phyloP scores from a whole-genome alignment of 2,888 invertebrate genomes.

The Endotricha flammealis region DNA sequence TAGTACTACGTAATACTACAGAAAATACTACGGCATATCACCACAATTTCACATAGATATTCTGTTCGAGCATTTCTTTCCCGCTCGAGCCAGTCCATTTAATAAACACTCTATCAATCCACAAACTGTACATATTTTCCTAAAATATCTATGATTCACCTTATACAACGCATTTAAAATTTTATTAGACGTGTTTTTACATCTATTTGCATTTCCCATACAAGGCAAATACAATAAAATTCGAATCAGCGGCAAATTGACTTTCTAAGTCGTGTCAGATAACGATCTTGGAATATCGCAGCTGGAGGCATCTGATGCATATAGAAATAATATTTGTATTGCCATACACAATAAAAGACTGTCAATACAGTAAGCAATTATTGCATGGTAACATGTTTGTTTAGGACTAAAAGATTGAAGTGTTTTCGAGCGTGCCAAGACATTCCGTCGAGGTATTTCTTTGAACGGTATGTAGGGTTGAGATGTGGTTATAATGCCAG shows the following conservation, averaged over 20 bases:
- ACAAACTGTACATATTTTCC: no score
- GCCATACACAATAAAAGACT: slow-evolving; percentile 74
- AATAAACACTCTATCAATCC: no score
- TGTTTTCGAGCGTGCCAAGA: slow-evolving; percentile 70
- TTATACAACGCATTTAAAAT: no score
- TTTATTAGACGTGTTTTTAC: no score
- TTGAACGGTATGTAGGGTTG: slow-evolving; percentile 26
- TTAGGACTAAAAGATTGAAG: slow-evolving; percentile 76
- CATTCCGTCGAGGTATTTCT: slow-evolving; percentile 63
- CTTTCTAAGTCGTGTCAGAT: slow-evolving; percentile 46
- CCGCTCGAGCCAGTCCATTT: no score
- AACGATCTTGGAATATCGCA: slow-evolving; percentile 41
- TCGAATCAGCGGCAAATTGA: slow-evolving; percentile 66
- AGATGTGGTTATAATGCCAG: slow-evolving; percentile 12
- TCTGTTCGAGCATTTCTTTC: no score
- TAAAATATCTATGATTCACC: no score
- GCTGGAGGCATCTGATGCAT: slow-evolving; percentile 71
- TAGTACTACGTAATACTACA: no score
- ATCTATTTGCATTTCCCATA: slow-evolving; percentile 17
- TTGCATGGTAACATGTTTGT: slow-evolving; percentile 72
- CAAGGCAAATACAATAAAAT: slow-evolving; percentile 39
- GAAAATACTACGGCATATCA: no score
- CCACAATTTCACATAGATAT: no score
- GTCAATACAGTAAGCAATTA: slow-evolving; percentile 75
- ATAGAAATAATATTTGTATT: slow-evolving; percentile 71